A percentile compares a stretch with the other conserved stretches of the same genome.
Evolutionary conservation across 2,797 vertebrate species (phyloP).

Genomic region (Pseudopleuronectes americanus): DNA sequence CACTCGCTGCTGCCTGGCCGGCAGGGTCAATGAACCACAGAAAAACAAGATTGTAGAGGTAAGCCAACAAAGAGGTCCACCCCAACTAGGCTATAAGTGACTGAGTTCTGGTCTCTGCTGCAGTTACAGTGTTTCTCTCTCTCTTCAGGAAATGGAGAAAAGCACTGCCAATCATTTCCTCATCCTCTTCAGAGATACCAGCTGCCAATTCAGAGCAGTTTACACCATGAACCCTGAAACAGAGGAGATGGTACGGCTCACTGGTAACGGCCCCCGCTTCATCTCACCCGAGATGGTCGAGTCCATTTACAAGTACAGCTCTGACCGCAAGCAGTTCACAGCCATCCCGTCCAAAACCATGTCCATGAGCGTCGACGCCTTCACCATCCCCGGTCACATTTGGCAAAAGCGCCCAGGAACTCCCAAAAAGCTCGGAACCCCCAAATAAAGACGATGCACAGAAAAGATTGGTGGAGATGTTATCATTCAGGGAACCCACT

Average conservation of each 20-base stretch:
- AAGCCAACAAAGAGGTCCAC: constrained; percentile 27
- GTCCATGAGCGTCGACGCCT: constrained; percentile 95
- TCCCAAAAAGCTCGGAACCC: constrained; percentile 91
- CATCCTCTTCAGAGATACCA: constrained; percentile 92
- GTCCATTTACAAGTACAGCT: constrained; percentile 95
- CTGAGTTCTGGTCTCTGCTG: constrained; percentile 1
- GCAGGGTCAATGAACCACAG: constrained; percentile 94
- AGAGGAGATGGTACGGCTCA: constrained; percentile 89
- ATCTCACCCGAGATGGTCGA: constrained; percentile 88
- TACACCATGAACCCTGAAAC: constrained; percentile 92
- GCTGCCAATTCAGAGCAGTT: constrained; percentile 93
- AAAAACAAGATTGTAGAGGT: constrained; percentile 96
- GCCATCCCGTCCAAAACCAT: constrained; percentile 95
- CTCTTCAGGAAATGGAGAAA: constrained; percentile 90
- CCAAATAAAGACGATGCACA: constrained; percentile 82
- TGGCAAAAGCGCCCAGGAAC: constrained; percentile 94
- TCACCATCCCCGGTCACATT: constrained; percentile 92
- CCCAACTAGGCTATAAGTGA: constrained; percentile 6
- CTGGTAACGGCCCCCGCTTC: constrained; percentile 88
- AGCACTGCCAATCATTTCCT: constrained; percentile 93
- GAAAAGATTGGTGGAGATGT: constrained; percentile 26
- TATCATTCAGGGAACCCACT: constrained; percentile 58
- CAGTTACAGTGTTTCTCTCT: neutral
- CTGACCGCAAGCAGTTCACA: constrained; percentile 95
- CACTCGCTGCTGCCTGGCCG: constrained; percentile 94